These are phyloP conservation scores for Actinia equina DNA, from an alignment of 64 coral and sea anemone genomes.

Conservation along the genomic window DNA sequence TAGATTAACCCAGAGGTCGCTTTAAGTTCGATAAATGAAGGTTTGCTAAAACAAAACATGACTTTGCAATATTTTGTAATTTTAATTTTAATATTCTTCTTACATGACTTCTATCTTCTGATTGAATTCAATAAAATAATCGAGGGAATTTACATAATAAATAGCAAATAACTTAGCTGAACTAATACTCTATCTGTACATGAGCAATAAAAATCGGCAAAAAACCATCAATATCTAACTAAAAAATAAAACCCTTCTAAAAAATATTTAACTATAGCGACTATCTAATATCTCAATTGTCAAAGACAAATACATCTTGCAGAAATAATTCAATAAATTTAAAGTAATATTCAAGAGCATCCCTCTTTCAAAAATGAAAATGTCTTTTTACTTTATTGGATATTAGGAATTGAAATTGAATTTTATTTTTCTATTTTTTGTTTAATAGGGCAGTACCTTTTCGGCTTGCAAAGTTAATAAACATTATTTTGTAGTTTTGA, in stretches of 20 bases:
- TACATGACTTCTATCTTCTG: neutral
- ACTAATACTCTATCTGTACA: neutral
- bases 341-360: neutral
- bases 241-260: neutral
- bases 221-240: neutral
- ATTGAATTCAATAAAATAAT: neutral
- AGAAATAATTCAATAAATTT: neutral
- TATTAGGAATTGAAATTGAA: neutral
- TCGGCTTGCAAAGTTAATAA: neutral
- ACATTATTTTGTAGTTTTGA: neutral
- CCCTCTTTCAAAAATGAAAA: conserved; percentile 6
- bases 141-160: neutral
- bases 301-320: neutral
- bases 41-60: neutral
- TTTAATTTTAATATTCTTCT: neutral
- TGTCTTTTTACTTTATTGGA: too few species aligned
- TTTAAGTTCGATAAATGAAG: neutral
- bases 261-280: neutral
- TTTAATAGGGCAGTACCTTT: neutral
- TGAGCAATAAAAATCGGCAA: neutral
- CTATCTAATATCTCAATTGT: neutral
- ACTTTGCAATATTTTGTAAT: neutral
- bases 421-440: neutral
- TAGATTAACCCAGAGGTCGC: neutral
- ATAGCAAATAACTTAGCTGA: neutral